Percentiles rank a stretch among this genome's conserved stretches.
Conservation (phyloP, 2,797 vertebrate genomes). For the Crocodylus rhombifer region DNA sequence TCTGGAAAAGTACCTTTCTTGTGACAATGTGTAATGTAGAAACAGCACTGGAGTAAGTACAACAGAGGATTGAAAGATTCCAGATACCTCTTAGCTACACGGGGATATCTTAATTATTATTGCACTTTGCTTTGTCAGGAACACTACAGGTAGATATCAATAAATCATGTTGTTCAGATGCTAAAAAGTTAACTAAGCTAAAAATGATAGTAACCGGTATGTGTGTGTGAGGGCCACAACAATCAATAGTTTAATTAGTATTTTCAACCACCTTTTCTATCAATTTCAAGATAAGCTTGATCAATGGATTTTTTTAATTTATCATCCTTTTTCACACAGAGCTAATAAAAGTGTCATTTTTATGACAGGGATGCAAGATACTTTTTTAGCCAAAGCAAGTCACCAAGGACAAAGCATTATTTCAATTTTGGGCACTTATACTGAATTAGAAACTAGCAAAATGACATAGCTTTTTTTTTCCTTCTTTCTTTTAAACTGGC, state of each 20-base stretch:
- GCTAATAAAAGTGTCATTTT: background rate
- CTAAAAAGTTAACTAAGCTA: conserved; percentile 30
- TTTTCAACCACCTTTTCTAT: conserved; percentile 17
- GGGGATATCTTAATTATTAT: conserved; percentile 65
- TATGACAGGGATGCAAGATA: background rate
- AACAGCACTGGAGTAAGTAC: conserved; percentile 59
- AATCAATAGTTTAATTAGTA: conserved; percentile 6
- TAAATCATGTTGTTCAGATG: conserved; percentile 37
- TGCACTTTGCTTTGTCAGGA: conserved; percentile 55
- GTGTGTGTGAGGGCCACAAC: background rate
- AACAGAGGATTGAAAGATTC: conserved; percentile 58
- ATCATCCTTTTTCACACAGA: background rate
- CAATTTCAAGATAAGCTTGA: background rate
- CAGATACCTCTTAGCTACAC: conserved; percentile 63
- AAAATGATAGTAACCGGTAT: conserved; percentile 16
- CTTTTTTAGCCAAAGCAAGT: background rate
- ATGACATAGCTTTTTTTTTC: background rate
- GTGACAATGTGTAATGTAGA: conserved; percentile 70
- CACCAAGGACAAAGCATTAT: background rate
- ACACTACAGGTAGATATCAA: conserved; percentile 66
- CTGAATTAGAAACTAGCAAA: background rate
- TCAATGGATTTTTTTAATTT: background rate
- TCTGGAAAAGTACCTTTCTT: conserved; percentile 71
- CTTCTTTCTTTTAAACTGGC: too few relatives aligned
- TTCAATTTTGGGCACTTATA: background rate